Percentiles rank a stretch among this genome's conserved stretches.
phyloP scores from a whole-genome alignment of 2,113 vertebrate species.

The Larimichthys polyactis region DNA sequence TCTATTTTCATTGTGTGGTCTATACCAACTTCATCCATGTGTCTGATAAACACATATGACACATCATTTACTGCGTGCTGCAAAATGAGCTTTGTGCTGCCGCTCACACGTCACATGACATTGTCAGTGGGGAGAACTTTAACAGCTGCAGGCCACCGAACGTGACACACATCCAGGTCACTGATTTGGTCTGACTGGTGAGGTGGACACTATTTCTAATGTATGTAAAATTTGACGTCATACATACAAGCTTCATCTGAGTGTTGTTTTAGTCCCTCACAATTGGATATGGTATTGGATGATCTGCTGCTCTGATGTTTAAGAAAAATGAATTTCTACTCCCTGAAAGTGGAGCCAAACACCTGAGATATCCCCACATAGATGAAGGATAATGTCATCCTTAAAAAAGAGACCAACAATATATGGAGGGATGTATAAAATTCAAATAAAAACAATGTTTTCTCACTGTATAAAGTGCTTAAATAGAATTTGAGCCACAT shows the following conservation, averaged over 20 bases:
- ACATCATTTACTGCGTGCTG: neutral
- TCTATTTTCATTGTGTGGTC: neutral
- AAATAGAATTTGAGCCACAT: too few species aligned
- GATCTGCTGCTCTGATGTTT: neutral
- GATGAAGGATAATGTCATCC: neutral
- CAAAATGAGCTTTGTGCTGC: constrained; percentile 22
- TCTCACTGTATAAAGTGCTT: neutral
- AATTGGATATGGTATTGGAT: neutral
- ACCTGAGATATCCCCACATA: neutral
- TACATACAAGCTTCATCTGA: neutral
- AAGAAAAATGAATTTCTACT: neutral
- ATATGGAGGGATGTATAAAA: neutral
- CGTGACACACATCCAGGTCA: constrained; percentile 37
- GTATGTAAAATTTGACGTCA: neutral
- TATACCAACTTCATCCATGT: neutral
- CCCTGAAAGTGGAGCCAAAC: neutral
- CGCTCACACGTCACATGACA: constrained; percentile 43
- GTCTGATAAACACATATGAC: neutral
- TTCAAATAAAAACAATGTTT: too few species aligned
- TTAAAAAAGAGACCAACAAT: neutral
- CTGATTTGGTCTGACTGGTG: constrained; percentile 29
- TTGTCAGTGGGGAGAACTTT: constrained; percentile 30
- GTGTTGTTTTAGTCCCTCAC: neutral
- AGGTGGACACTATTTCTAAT: constrained; percentile 19
- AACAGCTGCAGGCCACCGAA: constrained; percentile 38